Evolutionary conservation across 2,797 vertebrate species (phyloP), one percentile per base, ranked within the genome.

Genomic region (Chelon labrosus): DNA sequence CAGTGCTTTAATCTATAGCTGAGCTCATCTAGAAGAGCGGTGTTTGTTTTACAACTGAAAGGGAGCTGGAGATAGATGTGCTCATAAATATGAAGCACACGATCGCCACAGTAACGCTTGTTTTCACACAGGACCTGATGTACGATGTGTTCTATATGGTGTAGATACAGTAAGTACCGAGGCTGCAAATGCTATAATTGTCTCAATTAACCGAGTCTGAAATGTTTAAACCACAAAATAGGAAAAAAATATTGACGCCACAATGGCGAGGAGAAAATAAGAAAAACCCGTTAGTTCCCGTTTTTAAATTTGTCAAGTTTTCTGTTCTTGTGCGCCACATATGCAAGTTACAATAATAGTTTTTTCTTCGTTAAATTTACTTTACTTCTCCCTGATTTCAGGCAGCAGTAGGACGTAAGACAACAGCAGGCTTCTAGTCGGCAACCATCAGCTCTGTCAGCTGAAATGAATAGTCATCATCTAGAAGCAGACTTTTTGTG

Each of bases 1-100:
- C 41, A 0, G 5, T 2, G 65, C 81, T 88, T 88, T 90, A 90
- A 91, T 91, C 85, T 86, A 88, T 78, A 83, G 84, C 80, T 49
- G 77, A 80, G 80, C 88, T 85, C 80, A 79, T 85, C 60, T 58
- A 46, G 53, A 73, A 51, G 74, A 79, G 68, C 64, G 0, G 38
- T 74, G 77, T 88, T 89, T 83, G 82, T 88, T 87, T 87, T 86
- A 65, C 72, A 77, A 72, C 50, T 57, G 61, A 50, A 44, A 54
- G 68, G 56, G 75, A 70, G 79, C 67, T 77, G 41, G 37, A 73
- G 68, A 75, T 55, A 44, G 71, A 59, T 39, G 66, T 13, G 61
- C 72, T 86, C 75, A 70, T 82, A 78, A 90, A 87, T 72, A 64
- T 38, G 20, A 25, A 31, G 11, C 5, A 35, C 37, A 31, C 31